Conservation (phyloP, 2,797 vertebrate species). For the Pitangus sulphuratus region DNA sequence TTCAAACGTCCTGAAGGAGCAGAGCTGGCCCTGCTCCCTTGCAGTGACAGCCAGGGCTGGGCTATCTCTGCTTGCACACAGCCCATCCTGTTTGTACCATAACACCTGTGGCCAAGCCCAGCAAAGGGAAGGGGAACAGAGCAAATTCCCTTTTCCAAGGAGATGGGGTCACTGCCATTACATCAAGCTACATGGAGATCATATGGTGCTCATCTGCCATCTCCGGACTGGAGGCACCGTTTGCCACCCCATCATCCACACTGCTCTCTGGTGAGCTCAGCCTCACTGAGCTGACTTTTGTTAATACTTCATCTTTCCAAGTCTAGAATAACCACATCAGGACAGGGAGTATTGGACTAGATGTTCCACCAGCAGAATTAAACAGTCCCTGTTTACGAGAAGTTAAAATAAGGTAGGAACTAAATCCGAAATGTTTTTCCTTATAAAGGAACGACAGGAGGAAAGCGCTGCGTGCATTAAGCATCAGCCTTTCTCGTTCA, state of each 20-base stretch:
- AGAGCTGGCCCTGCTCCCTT: neutral
- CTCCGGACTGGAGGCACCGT: neutral
- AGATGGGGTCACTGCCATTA: neutral
- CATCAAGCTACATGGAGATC: neutral
- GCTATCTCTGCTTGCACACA: rapidly evolving
- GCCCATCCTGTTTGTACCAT: neutral
- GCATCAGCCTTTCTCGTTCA: neutral
- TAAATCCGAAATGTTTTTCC: conserved; percentile 20
- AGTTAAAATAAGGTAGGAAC: conserved; percentile 47
- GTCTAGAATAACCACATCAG: neutral
- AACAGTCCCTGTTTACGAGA: neutral
- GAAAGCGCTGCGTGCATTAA: neutral
- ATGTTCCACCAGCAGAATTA: neutral
- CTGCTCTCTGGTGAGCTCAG: neutral
- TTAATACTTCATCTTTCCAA: neutral
- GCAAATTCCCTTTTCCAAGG: neutral
- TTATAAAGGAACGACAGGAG: conserved; percentile 35
- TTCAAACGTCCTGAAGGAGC: neutral
- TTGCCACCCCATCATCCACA: rapidly evolving
- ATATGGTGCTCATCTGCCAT: rapidly evolving
- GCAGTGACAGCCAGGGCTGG: neutral
- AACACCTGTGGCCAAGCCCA: neutral
- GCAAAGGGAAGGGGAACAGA: neutral
- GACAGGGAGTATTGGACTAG: neutral
- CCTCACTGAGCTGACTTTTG: rapidly evolving